Base-by-base conservation (phyloP, 2,113 vertebrate genomes). In the Rhinopomastus cyanomelas region DNA sequence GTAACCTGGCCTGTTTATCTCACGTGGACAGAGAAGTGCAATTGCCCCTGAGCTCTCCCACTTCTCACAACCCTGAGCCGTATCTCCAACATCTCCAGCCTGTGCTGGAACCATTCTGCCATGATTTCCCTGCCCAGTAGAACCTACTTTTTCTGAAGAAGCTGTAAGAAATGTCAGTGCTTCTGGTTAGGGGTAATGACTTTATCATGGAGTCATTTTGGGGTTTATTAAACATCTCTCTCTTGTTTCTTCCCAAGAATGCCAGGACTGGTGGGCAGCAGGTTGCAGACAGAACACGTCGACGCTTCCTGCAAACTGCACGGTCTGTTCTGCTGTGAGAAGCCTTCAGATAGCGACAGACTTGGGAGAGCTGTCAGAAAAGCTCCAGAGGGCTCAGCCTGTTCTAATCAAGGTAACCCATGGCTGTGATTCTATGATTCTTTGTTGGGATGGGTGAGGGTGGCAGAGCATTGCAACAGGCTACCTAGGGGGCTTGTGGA, bases 361-460 rank as follows among this genome's bases (percentile, higher is more conserved):
- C 79, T 64, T 90, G 2, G 77, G 85, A 66, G 94, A 97, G 5
- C 71, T 95, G 27, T 89, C 97, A 3, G 86, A 81, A 83, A 95
- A 87, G n/a, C 95, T 97, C 46, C 97, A 95, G 86, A 87, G 73
- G 26, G 86, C 96, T 57, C 96, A 97, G 88, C 97, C 97, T 81
- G 87, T 97, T 74, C 79, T 98, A 57, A 96, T 98, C 93, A 98
- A 98, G 97, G 98, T 98, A 96, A 95, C 32, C 29, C 67, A 46
- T 23, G 39, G 76, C 27, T n/a, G 5, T 32, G n/a, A n/a, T n/a
- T n/a, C n/a, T n/a, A n/a, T n/a, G n/a, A n/a, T n/a, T n/a, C n/a
- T n/a, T n/a, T n/a, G n/a, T n/a, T n/a, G n/a, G n/a, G n/a, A n/a
- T n/a, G n/a, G n/a, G n/a, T n/a, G n/a, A n/a, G n/a, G n/a, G n/a